These are phyloP conservation scores for Temnothorax rugatulus DNA, from an alignment of 2,888 invertebrate species.

Conservation along the genomic window DNA sequence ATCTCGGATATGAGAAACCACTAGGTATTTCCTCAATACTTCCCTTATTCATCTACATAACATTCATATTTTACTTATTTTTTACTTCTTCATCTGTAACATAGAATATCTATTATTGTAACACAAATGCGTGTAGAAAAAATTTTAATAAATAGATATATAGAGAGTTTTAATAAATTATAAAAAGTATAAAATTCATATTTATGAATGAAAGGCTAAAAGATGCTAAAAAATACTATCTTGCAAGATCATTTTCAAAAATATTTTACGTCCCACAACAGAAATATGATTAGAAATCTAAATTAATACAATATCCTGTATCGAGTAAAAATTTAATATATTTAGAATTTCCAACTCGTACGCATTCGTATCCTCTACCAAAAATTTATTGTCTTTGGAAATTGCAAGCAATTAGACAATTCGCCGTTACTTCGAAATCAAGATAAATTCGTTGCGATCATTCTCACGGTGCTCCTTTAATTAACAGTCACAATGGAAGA, in stretches of 20 bases:
- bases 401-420: neutral
- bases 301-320: neutral
- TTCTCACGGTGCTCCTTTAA: constrained; percentile 43
- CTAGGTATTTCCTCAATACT: neutral
- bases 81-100: neutral
- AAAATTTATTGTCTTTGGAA: neutral
- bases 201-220: neutral
- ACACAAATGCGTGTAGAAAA: neutral
- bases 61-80: neutral
- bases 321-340: neutral
- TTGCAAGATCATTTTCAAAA: neutral
- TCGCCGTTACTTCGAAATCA: neutral
- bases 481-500: constrained; percentile 37
- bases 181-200: neutral
- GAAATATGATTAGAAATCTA: neutral
- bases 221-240: neutral
- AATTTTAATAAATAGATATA: neutral
- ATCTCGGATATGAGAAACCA: constrained; percentile 13
- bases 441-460: constrained; percentile 24
- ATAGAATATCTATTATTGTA: neutral
- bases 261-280: neutral
- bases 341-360: neutral
- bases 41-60: neutral
- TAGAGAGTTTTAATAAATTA: constrained; percentile 4
- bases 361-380: neutral